A percentile compares a stretch with the other conserved stretches of the same genome.
Conservation (phyloP, 2,888 invertebrate species). For the Nomada ruficornis region DNA sequence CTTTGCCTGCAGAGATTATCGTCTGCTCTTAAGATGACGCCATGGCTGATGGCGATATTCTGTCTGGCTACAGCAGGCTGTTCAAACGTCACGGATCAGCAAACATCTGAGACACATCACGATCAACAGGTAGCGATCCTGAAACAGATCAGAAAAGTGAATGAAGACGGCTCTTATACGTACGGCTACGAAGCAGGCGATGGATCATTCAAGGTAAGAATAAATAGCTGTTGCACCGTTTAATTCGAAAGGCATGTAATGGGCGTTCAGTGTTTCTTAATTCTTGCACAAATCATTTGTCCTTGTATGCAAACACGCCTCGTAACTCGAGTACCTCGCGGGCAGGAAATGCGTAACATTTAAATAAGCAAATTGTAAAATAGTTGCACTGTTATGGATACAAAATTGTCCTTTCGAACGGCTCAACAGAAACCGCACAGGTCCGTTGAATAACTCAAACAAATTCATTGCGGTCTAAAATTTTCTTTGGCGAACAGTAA, state of each 20-base stretch:
- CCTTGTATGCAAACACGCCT: not conserved
- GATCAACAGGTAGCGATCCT: slow-evolving; percentile 91
- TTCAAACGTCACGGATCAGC: slow-evolving; percentile 82
- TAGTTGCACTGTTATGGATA: not conserved
- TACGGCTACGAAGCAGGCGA: slow-evolving; percentile 94
- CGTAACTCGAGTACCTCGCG: not conserved
- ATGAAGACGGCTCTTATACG: slow-evolving; percentile 93
- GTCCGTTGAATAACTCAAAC: not conserved
- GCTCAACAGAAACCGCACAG: not conserved
- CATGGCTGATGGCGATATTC: slow-evolving; percentile 83
- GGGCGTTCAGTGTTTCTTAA: slow-evolving; percentile 34
- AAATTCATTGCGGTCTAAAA: not conserved
- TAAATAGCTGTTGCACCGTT: slow-evolving; percentile 26
- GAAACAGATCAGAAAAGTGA: slow-evolving; percentile 92
- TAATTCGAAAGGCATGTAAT: slow-evolving; percentile 47
- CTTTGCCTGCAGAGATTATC: slow-evolving; percentile 40
- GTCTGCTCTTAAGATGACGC: slow-evolving; percentile 81
- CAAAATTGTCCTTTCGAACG: not conserved
- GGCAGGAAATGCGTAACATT: not conserved
- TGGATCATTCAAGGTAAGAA: slow-evolving; percentile 90
- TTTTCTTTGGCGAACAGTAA: too few species aligned
- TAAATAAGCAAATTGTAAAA: not conserved
- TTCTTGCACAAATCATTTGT: not conserved
- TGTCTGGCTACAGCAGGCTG: slow-evolving; percentile 82
- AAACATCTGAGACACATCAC: slow-evolving; percentile 87